Conservation (phyloP, 2,113 vertebrate genomes). For the Carollia perspicillata region DNA sequence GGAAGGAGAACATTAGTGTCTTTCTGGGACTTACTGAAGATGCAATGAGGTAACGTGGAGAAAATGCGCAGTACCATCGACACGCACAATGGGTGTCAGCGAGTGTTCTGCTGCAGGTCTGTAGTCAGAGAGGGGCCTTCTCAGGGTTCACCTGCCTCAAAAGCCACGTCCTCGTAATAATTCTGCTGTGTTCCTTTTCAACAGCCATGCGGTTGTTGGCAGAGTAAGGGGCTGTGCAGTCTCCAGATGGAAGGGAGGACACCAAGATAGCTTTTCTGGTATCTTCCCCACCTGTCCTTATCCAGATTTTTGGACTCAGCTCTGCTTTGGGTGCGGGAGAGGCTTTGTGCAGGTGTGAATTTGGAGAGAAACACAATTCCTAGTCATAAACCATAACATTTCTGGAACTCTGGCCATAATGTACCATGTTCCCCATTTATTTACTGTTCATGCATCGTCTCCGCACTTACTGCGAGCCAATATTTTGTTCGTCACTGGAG, state of each 20-base stretch:
- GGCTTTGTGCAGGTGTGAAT: not conserved
- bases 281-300: not conserved
- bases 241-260: not conserved
- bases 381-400: not conserved
- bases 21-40: not conserved
- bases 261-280: not conserved
- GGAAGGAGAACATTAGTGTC: not conserved
- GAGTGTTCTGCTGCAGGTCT: not conserved
- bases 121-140: not conserved
- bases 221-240: not conserved
- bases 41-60: not conserved
- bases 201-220: not conserved
- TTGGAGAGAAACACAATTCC: not conserved
- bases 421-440: not conserved
- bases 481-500: not conserved
- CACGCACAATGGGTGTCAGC: not conserved
- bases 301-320: not conserved
- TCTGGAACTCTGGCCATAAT: not conserved
- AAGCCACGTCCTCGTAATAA: not conserved
- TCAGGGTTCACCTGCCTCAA: not conserved
- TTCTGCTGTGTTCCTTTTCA: not conserved
- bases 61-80: not conserved
- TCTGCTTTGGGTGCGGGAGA: not conserved
- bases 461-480: not conserved
- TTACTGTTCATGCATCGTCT: not conserved